Conservation (phyloP, 2,888 invertebrate species). For the Eupithecia tripunctaria region DNA sequence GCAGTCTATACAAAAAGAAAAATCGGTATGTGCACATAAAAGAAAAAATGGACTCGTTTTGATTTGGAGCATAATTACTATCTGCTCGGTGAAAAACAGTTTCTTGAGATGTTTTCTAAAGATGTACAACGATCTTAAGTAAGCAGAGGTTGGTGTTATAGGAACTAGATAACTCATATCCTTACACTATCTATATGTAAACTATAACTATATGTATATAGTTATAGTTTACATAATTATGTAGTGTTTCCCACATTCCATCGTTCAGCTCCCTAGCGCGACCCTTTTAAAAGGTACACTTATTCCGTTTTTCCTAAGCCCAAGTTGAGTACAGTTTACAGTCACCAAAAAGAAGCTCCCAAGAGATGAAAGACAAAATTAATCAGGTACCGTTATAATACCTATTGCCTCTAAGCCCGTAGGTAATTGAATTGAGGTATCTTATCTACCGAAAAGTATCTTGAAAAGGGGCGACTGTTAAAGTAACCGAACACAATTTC, state of each 20-base stretch:
- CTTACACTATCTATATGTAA: no score
- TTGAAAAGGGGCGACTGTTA: slow-evolving; percentile 1
- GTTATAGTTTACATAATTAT: no score
- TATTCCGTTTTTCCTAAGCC: neutral
- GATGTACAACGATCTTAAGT: no score
- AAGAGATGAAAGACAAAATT: slow-evolving; percentile 42
- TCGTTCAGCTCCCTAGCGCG: neutral
- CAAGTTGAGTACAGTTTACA: neutral
- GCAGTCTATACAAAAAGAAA: no score
- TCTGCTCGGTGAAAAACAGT: no score
- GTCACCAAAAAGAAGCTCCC: neutral
- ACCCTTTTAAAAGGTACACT: neutral
- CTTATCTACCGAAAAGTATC: slow-evolving; percentile 22
- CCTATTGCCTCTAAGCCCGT: slow-evolving; percentile 49
- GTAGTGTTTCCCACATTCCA: neutral
- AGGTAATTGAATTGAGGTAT: slow-evolving; percentile 55
- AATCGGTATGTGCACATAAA: no score
- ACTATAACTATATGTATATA: no score
- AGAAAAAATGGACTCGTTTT: no score
- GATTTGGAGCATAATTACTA: no score
- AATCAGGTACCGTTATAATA: slow-evolving; percentile 54
- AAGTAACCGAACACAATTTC: neutral
- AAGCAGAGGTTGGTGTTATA: no score
- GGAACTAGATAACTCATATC: no score
- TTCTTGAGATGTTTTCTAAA: no score